Base-by-base conservation (phyloP, 2,797 vertebrate genomes). In the Emys orbicularis region DNA sequence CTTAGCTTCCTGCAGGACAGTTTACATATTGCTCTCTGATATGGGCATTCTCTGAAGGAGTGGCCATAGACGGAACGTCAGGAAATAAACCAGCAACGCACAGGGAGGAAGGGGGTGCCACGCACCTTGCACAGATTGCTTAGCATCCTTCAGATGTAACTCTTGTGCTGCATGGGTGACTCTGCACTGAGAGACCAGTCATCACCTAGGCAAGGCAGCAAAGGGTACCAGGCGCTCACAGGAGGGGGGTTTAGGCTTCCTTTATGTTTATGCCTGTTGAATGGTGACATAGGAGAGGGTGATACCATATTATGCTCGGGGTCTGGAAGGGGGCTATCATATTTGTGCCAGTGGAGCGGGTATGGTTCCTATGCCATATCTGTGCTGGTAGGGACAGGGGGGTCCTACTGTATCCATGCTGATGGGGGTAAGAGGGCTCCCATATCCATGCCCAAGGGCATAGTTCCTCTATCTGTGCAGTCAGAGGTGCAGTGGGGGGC, bases 21-120 rank as follows among this genome's bases (percentile, higher is more conserved):
- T 34, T 82, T 44, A 25, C 57, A 34, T 12, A 1, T 4, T 1
- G 41, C 3, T 9, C 77, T 21, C 31, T 0, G 2, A 12, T 0
- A 3, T 18, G 77, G 34, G 41, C 47, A 4, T 87, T 84, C 57
- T 11, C 65, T 25, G 49, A 50, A 57, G 56, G 53, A 12, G 57
- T 5, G 29, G 13, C 23, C 65, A 21, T 79, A 81, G 31, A 56
- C 72, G 8, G n/a, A 31, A 29, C 3, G 29, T 44, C 53, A 76
- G 37, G 87, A n/a, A 19, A 52, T 59, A 52, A 72, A 72, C 37
- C n/a, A 53, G 59, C 83, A 25, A 41, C 1, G 0, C n/a, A 15
- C 34, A 65, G 61, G 72, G 23, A 74, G 81, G 41, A 41, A 21
- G 74, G 41, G 52, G 53, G 72, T 57, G 21, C 54, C 25, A 27